Base-by-base conservation (phyloP, 2,113 vertebrate species). In the Rhea pennata region DNA sequence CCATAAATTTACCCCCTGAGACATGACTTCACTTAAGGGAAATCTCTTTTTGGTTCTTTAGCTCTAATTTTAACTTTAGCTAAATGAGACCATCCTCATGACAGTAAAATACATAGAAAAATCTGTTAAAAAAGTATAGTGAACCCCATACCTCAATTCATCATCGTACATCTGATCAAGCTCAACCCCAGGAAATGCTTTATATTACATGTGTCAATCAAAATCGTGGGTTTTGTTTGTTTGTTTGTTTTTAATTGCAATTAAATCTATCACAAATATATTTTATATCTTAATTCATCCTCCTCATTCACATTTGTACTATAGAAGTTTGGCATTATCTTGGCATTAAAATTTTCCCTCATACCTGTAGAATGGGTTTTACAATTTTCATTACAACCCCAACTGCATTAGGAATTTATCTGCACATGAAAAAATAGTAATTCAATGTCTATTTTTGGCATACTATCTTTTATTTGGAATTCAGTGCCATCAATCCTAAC, bases 131-230 rank as follows among this genome's bases (percentile, higher is more conserved):
- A 80, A 87, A 5, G 2, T n/a, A 26, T 44, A 77, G 12, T 61
- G 11, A 88, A 58, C 4, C 0, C 2, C 6, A 39, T 78, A 54
- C 3, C 26, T 22, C 6, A 8, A 0, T 54, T 72, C 2, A 36
- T 36, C 36, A 36, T 36, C 36, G 6, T 36, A 36, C 36, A 53
- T 79, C 27, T 79, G 48, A 75, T 78, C 17, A 79, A 10, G 10
- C 50, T 78, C 17, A 79, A 13, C 9, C 42, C 39, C 6, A 31
- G 5, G 15, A 73, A 91, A 53, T 7, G 13, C n/a, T 54, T 70
- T 62, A 13, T 81, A 29, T 48, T 26, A 62, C 2, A 6, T 70
- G 31, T 62, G 36, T 77, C 12, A 76, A 19, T 44, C 12, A 22
- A 91, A 89, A 4, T 1, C 61, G 1, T 23, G 5, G 46, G 54